phyloP scores from a whole-genome alignment of 2,888 invertebrate species.

The Macaria notata region DNA sequence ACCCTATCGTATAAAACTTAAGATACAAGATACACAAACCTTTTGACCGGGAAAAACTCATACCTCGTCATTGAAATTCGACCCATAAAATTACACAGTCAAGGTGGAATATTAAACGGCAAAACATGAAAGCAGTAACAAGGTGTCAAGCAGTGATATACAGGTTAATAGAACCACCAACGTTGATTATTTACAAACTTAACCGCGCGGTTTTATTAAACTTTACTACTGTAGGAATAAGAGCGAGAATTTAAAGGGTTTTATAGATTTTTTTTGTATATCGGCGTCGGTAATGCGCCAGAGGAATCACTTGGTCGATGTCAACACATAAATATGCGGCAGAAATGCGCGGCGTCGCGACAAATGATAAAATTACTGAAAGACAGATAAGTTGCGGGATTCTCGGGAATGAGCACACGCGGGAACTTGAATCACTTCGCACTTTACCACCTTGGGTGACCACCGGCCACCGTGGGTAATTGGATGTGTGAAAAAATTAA shows the following conservation, averaged over 20 bases:
- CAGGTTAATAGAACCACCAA: conserved; percentile 65
- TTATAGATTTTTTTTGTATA: conserved; percentile 5
- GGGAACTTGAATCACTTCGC: conserved; percentile 28
- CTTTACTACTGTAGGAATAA: conserved; percentile 34
- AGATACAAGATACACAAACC: conserved; percentile 14
- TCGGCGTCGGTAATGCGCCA: conserved; percentile 39
- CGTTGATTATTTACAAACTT: conserved; percentile 43
- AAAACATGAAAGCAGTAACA: conserved; percentile 34
- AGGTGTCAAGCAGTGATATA: conserved; percentile 68
- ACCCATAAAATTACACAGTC: rapidly evolving
- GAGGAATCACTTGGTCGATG: conserved; percentile 54
- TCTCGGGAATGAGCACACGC: conserved; percentile 44
- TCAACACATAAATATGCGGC: conserved; percentile 50
- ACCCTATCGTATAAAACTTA: rapidly evolving
- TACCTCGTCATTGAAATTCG: conserved; percentile 9
- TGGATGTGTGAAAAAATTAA: no score
- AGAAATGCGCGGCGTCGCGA: conserved; percentile 25
- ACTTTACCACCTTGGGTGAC: conserved; percentile 11
- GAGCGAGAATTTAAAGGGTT: conserved; percentile 22
- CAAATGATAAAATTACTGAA: conserved; percentile 38
- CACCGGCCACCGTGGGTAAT: no score
- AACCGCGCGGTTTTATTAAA: conserved; percentile 17
- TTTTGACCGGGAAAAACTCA: not conserved
- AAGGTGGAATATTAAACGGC: conserved; percentile 29
- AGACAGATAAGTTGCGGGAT: conserved; percentile 38